phyloP scores from a whole-genome alignment of 2,797 vertebrate genomes.

The Oreortyx pictus region DNA sequence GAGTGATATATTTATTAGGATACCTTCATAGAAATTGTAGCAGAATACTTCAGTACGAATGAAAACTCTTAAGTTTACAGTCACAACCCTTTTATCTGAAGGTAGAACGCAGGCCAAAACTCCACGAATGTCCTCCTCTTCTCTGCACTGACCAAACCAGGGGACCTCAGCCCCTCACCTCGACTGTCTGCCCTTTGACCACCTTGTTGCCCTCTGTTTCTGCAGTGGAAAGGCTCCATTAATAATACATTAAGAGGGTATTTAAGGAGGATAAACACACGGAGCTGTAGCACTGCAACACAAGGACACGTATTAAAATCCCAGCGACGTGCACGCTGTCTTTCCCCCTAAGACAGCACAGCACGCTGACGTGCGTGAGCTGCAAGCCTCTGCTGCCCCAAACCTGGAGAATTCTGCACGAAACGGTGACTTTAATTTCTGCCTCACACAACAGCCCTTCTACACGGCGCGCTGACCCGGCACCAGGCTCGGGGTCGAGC shows the following conservation, averaged over 20 bases:
- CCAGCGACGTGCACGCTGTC: not conserved
- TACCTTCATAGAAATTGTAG: accelerated
- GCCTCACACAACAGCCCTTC: not conserved
- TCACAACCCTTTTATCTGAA: not conserved
- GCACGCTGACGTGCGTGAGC: not conserved
- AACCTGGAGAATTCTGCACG: not conserved
- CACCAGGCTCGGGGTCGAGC: not conserved
- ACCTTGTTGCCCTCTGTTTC: not conserved
- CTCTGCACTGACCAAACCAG: not conserved
- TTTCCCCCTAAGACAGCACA: not conserved
- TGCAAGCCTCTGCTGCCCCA: not conserved
- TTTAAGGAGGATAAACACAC: not conserved
- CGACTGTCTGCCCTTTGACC: not conserved
- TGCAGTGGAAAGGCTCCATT: not conserved
- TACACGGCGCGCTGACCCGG: not conserved
- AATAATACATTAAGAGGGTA: accelerated
- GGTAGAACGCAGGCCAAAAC: not conserved
- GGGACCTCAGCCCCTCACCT: not conserved
- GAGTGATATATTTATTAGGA: not conserved
- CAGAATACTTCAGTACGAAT: not conserved
- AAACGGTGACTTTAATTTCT: too few species aligned
- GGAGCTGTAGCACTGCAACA: not conserved
- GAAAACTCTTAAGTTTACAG: accelerated
- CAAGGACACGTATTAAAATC: not conserved
- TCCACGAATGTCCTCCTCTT: not conserved